Conservation (phyloP, 2,797 vertebrate genomes). For the Anolis apletophallus region DNA sequence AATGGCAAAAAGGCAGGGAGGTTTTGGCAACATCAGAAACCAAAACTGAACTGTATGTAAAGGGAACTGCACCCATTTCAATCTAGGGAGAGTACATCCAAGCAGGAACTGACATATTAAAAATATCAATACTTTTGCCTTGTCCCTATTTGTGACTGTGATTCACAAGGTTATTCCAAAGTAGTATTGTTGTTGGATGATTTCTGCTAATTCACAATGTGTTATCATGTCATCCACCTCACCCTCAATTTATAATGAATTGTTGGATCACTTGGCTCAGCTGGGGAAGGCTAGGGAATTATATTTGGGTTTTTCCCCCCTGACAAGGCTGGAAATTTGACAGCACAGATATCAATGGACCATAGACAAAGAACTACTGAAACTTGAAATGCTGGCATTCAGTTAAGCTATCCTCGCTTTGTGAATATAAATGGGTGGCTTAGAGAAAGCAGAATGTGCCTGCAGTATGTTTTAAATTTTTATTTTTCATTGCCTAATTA, state of each 20-base stretch:
- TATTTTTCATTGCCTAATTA: constrained; percentile 37
- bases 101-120: background rate
- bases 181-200: background rate
- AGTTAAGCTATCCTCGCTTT: constrained; percentile 14
- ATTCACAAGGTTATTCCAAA: background rate
- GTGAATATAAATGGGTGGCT: constrained; percentile 28
- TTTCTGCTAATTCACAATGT: background rate
- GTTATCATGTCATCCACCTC: background rate
- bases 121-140: background rate
- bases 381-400: constrained; percentile 18
- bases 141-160: background rate
- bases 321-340: constrained; percentile 22
- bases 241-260: background rate
- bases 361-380: constrained; percentile 21
- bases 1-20: background rate
- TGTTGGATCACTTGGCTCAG: background rate
- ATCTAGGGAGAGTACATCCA: background rate
- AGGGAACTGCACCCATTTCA: background rate
- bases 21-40: too few relatives aligned
- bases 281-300: background rate
- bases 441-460: constrained; percentile 22
- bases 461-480: background rate
- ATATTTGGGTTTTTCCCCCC: background rate
- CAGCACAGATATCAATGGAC: constrained; percentile 6
- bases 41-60: too few relatives aligned